Percentiles rank a stretch among this genome's conserved stretches.
phyloP scores from a whole-genome alignment of 2,888 invertebrate genomes.

The Nasonovia ribisnigri region DNA sequence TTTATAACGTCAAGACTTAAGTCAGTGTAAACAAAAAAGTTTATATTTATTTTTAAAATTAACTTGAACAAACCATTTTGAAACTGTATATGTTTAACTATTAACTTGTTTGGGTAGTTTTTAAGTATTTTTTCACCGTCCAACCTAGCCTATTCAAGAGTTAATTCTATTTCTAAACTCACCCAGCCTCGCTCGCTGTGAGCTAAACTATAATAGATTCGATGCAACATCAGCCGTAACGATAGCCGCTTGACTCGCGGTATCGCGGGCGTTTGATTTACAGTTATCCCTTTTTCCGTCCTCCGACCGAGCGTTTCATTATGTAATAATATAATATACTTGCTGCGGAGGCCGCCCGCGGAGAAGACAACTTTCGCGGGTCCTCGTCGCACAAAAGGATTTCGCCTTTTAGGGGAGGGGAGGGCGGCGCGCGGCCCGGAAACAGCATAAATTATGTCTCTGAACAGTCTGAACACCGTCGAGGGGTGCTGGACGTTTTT shows the following conservation, averaged over 20 bases:
- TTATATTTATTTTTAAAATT: neutral
- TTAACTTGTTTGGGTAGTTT: neutral
- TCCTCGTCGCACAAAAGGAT: neutral
- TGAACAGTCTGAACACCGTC: neutral
- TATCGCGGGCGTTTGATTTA: neutral
- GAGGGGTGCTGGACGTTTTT: neutral
- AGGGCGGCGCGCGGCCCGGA: neutral
- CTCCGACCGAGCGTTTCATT: neutral
- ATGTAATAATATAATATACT: neutral
- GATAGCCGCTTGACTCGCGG: neutral
- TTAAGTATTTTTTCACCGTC: neutral
- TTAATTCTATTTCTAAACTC: neutral
- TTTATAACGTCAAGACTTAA: neutral
- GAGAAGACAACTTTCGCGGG: neutral
- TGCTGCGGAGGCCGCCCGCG: neutral
- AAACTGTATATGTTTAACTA: neutral
- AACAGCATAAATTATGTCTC: slow-evolving; percentile 15
- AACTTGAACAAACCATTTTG: neutral
- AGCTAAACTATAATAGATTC: neutral
- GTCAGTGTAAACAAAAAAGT: neutral
- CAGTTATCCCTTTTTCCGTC: neutral
- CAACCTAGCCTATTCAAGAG: neutral
- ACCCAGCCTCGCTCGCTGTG: neutral
- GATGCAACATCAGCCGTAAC: neutral
- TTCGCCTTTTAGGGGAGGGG: neutral